Evolutionary conservation across 2,797 vertebrate genomes (phyloP), one percentile per base, ranked within the genome.

Genomic region (Dermochelys coriacea): DNA sequence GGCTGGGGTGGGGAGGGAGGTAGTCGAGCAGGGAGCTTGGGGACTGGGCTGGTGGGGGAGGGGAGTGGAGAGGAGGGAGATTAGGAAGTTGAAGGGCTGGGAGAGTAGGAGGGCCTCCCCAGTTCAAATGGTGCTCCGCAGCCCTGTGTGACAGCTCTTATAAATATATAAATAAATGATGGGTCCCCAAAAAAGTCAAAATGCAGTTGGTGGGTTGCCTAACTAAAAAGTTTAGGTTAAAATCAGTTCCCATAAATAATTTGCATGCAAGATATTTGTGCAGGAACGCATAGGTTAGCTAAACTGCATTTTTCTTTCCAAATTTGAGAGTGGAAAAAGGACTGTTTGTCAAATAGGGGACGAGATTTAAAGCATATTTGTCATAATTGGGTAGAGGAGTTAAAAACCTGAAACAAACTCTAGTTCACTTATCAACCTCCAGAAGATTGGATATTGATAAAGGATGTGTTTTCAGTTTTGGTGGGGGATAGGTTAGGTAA

Each of bases 361-460:
- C 8, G 49, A 49, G 23, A 47, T 49, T 31, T 27, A 77, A 77
- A 77, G 45, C 15, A 5, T 31, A 47, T 75, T 45, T 47, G 23
- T 75, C 21, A 82, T 78, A 51, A 82, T 19, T 68, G 12, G 92
- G 27, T 51, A 85, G 74, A 74, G 90, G 45, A 86, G 27, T 34
- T 90, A 7, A 4, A 83, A 80, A 74, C n/a, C 19, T 27, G 34
- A 77, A 49, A 77, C 45, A 47, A 55, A 86, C 52, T 77, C 93
- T 41, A 34, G 19, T 23, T 82, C 78, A 74, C 41, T 90, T 94
- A 89, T 95, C 86, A 82, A 0, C 93, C 49, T 93, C 52, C 8
- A 0, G 0, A 51, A 86, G 74, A 64, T 51, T 29, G 0, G 0
- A 34, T 92, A 18, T 21, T 52, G 77, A 71, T 85, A 93, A 90